phyloP scores from a whole-genome alignment of 2,113 vertebrate genomes.

The Blennius ocellaris region DNA sequence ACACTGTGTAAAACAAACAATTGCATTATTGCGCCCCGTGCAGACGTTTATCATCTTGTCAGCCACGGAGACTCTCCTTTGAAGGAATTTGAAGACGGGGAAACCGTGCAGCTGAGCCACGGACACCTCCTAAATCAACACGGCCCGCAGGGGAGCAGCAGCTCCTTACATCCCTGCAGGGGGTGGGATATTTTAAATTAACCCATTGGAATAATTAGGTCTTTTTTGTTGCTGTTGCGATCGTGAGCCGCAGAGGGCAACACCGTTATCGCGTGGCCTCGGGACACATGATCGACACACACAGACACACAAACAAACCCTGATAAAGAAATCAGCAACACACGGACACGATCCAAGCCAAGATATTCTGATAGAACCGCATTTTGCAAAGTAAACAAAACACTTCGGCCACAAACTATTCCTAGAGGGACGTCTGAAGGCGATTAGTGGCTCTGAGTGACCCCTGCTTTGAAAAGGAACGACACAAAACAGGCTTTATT shows the following conservation, averaged over 20 bases:
- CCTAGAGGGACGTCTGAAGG: constrained; percentile 33
- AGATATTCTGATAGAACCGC: not conserved
- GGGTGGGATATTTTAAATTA: not conserved
- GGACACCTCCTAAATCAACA: constrained; percentile 22
- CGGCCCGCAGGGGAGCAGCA: not conserved
- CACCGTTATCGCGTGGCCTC: constrained; percentile 54
- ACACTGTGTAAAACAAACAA: constrained; percentile 41
- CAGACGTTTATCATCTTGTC: constrained; percentile 36
- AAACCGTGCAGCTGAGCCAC: constrained; percentile 18
- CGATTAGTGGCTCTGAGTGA: constrained; percentile 64
- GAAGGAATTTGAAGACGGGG: constrained; percentile 3
- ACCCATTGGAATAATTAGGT: constrained; percentile 7
- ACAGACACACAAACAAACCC: constrained; percentile 28
- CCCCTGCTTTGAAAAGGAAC: constrained; percentile 41
- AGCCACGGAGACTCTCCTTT: constrained; percentile 18
- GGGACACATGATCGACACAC: constrained; percentile 36
- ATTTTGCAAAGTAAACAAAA: constrained; percentile 6
- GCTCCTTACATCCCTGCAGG: not conserved
- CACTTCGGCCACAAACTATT: not conserved
- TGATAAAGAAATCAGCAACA: constrained; percentile 25
- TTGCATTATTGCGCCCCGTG: constrained; percentile 15
- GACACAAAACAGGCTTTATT: constrained; percentile 64
- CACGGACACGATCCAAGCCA: constrained; percentile 24
- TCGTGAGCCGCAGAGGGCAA: too few relatives aligned
- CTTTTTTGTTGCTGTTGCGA: not conserved